Evolutionary conservation across 2,113 vertebrate species (phyloP).

Genomic region (Cyprinodon brontotheroides): DNA sequence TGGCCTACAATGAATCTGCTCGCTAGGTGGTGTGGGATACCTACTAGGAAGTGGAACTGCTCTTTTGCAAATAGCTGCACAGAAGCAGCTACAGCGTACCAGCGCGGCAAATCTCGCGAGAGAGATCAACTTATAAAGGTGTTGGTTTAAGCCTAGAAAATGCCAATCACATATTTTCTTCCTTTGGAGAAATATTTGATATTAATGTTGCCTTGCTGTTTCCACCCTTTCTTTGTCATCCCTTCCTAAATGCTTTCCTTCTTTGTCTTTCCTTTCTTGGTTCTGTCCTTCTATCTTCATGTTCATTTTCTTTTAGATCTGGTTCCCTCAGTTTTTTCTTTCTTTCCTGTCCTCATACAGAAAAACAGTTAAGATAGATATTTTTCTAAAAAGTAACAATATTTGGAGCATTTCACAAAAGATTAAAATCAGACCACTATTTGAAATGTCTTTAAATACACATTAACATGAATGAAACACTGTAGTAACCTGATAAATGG

Average conservation of each 20-base stretch:
- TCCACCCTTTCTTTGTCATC: not conserved
- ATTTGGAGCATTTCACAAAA: no score
- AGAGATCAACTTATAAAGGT: not conserved
- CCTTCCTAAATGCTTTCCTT: not conserved
- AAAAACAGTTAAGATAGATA: no score
- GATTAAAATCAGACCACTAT: no score
- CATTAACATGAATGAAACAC: no score
- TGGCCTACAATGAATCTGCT: constrained; percentile 28
- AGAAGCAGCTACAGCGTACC: constrained; percentile 1
- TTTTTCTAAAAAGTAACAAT: no score
- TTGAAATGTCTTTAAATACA: no score
- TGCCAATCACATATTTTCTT: not conserved
- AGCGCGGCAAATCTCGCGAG: constrained; percentile 10
- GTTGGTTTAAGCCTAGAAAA: not conserved
- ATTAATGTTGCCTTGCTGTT: not conserved
- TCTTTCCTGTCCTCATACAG: not conserved
- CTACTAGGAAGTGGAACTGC: constrained; percentile 40
- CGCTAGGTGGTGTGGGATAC: constrained; percentile 69
- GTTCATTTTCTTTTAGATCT: no score
- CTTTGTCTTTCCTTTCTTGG: not conserved
- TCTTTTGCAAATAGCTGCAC: constrained; percentile 26
- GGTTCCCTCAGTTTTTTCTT: no score
- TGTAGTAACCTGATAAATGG: no score
- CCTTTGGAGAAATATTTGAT: not conserved
- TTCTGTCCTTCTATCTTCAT: no score